Conservation (phyloP, 1,140 invertebrate genomes). For the Planococcus citri region DNA sequence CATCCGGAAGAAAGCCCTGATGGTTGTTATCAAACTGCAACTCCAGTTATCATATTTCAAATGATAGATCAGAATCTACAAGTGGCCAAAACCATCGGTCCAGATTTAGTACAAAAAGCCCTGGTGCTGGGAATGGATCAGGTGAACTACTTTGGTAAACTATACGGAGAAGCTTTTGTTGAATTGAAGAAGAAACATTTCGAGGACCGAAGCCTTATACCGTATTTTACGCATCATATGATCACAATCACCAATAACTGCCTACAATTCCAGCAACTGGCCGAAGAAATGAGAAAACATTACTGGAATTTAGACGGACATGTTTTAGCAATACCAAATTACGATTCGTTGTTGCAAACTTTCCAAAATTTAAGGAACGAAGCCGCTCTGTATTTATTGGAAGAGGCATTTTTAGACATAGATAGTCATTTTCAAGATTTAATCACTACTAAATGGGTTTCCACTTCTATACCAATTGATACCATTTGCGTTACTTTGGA, state of each 20-base stretch:
- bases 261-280: constrained; percentile 71
- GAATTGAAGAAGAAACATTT: constrained; percentile 68
- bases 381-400: constrained; percentile 66
- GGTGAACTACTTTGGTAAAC: constrained; percentile 70
- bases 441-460: constrained; percentile 69
- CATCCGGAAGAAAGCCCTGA: constrained; percentile 69
- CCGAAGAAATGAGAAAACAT: constrained; percentile 67
- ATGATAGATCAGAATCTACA: constrained; percentile 97
- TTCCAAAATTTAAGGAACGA: constrained; percentile 54
- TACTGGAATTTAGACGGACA: constrained; percentile 48
- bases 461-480: constrained; percentile 65
- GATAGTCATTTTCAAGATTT: constrained; percentile 78
- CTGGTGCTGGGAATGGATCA: constrained; percentile 77
- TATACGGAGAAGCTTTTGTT: constrained; percentile 72
- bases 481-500: constrained; percentile 86
- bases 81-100: constrained; percentile 61
- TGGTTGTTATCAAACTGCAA: constrained; percentile 75
- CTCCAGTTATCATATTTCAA: constrained; percentile 92
- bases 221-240: constrained; percentile 85
- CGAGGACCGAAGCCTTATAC: constrained; percentile 50
- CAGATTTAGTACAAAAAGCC: constrained; percentile 73
- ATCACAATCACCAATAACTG: constrained; percentile 90
- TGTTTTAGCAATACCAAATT: constrained; percentile 16
- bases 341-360: constrained; percentile 30
- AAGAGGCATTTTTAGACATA: constrained; percentile 83